phyloP scores from a whole-genome alignment of 2,888 invertebrate species.

The Melanophora roralis region DNA sequence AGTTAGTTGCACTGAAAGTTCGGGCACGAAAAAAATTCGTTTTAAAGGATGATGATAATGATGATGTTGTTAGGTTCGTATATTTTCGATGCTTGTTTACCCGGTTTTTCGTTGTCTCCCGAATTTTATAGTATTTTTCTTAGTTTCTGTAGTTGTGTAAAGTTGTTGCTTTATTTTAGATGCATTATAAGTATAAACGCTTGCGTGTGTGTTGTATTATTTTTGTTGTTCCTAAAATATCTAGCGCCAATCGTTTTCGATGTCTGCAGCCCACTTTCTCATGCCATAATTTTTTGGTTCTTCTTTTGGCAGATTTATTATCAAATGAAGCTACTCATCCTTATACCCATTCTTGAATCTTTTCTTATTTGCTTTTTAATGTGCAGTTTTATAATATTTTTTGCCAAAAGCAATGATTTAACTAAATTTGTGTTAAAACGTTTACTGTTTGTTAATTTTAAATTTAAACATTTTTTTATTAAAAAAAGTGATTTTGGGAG shows the following conservation, averaged over 20 bases:
- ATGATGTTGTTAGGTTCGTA: constrained; percentile 29
- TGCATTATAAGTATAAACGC: not conserved
- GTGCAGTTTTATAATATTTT: constrained; percentile 5
- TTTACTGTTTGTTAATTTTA: constrained; percentile 18
- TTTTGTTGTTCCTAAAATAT: constrained; percentile 49
- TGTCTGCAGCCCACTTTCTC: constrained; percentile 39
- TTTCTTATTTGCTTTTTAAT: not conserved
- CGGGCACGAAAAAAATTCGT: constrained; percentile 26
- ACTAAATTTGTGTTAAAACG: constrained; percentile 35
- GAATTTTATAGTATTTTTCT: constrained; percentile 47
- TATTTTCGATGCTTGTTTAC: not conserved
- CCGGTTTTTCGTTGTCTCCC: constrained; percentile 43
- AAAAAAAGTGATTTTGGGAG: no score
- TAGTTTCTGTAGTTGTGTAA: constrained; percentile 53
- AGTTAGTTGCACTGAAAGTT: constrained; percentile 51
- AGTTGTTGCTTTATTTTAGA: constrained; percentile 62
- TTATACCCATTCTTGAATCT: not conserved
- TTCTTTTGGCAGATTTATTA: constrained; percentile 35
- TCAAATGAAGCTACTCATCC: constrained; percentile 33
- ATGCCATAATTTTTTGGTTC: constrained; percentile 22
- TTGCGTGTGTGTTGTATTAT: not conserved
- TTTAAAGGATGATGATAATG: not conserved
- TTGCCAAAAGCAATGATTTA: not conserved
- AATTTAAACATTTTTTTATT: no score
- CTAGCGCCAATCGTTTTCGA: constrained; percentile 55